These are phyloP conservation scores for Halichoerus grypus DNA, from an alignment of 2,113 vertebrate genomes.

Conservation along the genomic window DNA sequence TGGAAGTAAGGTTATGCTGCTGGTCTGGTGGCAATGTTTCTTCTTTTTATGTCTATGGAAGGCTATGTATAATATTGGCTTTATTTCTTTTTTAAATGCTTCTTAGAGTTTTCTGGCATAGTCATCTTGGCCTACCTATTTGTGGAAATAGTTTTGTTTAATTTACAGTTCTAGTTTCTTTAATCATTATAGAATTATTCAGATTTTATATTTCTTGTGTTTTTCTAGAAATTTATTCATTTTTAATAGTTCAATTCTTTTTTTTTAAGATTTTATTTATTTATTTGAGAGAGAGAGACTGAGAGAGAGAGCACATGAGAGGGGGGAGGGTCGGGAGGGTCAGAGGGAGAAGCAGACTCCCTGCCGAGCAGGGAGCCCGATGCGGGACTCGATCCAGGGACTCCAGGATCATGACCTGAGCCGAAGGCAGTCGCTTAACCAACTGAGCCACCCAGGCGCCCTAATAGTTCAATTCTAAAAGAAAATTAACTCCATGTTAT, in stretches of 20 bases:
- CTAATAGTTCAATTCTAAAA: slow-evolving; percentile 73
- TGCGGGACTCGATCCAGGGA: too few species aligned
- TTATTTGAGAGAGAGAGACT: too few species aligned
- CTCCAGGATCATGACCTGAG: too few species aligned
- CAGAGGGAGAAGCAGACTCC: too few species aligned
- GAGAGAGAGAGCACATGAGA: too few species aligned
- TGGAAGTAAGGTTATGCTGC: neutral
- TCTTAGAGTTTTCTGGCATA: neutral
- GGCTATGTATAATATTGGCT: neutral
- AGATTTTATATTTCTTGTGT: neutral
- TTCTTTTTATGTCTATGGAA: neutral
- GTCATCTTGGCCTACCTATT: neutral
- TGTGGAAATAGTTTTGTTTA: slow-evolving; percentile 34
- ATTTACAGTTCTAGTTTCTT: slow-evolving; percentile 28
- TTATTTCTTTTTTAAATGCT: neutral
- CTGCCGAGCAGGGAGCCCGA: too few species aligned
- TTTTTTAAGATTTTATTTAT: too few species aligned
- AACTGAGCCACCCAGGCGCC: too few species aligned
- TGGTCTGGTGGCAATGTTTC: neutral
- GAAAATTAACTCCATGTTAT: slow-evolving; percentile 73
- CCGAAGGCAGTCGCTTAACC: too few species aligned
- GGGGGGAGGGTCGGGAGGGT: too few species aligned
- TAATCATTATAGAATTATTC: neutral
- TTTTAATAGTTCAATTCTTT: slow-evolving; percentile 71
- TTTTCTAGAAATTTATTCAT: neutral